Base-by-base conservation (phyloP, 2,888 invertebrate genomes). In the Tenthredo scrophulariae region DNA sequence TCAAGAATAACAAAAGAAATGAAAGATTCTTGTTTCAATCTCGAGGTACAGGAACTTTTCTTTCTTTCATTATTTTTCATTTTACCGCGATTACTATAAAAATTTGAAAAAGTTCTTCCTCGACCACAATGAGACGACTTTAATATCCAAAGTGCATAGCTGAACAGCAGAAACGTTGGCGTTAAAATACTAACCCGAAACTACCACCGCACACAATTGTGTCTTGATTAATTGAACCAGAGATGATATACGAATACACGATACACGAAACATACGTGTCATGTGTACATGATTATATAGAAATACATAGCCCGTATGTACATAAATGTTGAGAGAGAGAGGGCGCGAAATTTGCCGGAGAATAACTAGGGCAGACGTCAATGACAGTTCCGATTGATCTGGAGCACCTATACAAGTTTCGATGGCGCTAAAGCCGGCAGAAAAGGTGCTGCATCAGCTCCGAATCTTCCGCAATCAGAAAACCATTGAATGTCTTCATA, bases 361-460 rank as follows among this genome's bases (percentile, higher is more conserved):
- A 58, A 58, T 62, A 80, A 33, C 40, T 62, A 13, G 80, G 62
- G 37, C 80, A 58, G 40, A 62, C 37, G 62, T 80, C 80, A 58
- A 80, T 62, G 80, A 80, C 80, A 62, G 62, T 80, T 80, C 80
- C 80, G 80, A 80, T 80, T 80, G 62, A 58, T 58, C 80, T 80
- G 62, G 9, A 77, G 77, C 77, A 54, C 77, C 77, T 74, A 74
- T 40, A 74, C 18, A 50, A 50, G 33, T 50, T 58, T 58, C 80
- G 40, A 40, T 22, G 7, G 62, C 40, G n/a, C 10, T 33, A 40
- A 80, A 26, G 10, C 58, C 4, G 22, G 43, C 54, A 54, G n/a
- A 62, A 80, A 40, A 37, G 37, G n/a, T 80, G 58, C 58, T 62
- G 80, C 33, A 62, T 62, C 80, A 37, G 62, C 80, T n/a, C 79